Base-by-base conservation (phyloP, 2,113 vertebrate genomes). In the Myanophis thanlyinensis region DNA sequence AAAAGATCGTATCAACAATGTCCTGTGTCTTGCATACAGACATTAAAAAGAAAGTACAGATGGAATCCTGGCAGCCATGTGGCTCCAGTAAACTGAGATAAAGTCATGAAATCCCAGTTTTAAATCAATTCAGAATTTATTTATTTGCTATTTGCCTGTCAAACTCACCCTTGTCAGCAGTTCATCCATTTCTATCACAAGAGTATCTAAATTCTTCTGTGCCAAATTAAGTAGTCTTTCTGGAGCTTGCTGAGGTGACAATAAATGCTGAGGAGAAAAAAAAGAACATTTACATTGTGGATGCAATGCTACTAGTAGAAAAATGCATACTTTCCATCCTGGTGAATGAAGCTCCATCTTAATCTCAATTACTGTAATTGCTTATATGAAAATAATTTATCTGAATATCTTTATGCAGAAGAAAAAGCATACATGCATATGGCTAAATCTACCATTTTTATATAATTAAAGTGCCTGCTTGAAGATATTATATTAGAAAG, bases 141-240 rank as follows among this genome's bases (percentile, higher is more conserved):
- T 35, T 47, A 89, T 90, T 5, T 0, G 52, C 35, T 44, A 90
- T 88, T 5, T 0, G 56, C 91, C 93, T 93, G 90, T 94, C 20
- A 91, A 88, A 94, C 98, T 96, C 97, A 99, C 99, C 97, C 99
- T 98, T 97, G 98, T 98, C 97, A 99, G 98, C 22, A 99, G 98
- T 67, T 99, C 99, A 96, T 99, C 98, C 98, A 99, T 99, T 98
- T 99, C 99, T 30, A 97, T 98, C 92, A 99, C 98, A 67, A 99
- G 97, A 0, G 98, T 98, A 95, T 97, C 98, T 97, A 99, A 97
- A 96, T 99, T 99, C 96, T 98, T 98, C 95, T 98, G 98, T 44
- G 99, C 99, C 97, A 99, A 96, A 95, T 98, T 98, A 95, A 99
- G 97, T 95, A 99, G 98, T 94, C 98, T 98, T 97, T 98, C 99